These are phyloP conservation scores for Phenganax stokvisi DNA, from an alignment of 92 coral and sea anemone genomes.

Conservation along the genomic window DNA sequence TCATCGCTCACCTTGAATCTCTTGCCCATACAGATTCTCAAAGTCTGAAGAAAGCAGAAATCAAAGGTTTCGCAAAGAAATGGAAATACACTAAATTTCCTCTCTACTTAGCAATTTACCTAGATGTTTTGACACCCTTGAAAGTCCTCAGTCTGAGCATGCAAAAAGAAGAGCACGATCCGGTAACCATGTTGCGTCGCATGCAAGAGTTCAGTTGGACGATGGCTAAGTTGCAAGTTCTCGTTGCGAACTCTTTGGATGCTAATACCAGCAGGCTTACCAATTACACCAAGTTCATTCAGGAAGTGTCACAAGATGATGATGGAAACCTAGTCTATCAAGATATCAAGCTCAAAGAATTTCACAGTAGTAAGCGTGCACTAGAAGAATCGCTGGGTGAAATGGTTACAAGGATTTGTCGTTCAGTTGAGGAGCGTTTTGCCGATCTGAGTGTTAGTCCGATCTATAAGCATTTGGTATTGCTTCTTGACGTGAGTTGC, in stretches of 20 bases:
- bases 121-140: slow-evolving; percentile 8
- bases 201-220: slow-evolving; percentile 3
- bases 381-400: slow-evolving; percentile 12
- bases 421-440: slow-evolving; percentile 11
- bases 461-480: background rate
- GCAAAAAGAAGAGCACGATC: slow-evolving; percentile 16
- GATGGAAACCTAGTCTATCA: slow-evolving; percentile 11
- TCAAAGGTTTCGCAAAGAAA: slow-evolving; percentile 3
- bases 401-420: slow-evolving; percentile 17
- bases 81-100: slow-evolving; percentile 11
- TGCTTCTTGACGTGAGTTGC: slow-evolving; percentile 7
- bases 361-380: slow-evolving; percentile 13
- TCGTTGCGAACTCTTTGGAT: background rate
- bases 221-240: background rate
- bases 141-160: slow-evolving; percentile 9
- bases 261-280: background rate
- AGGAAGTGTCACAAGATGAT: slow-evolving; percentile 9
- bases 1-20: slow-evolving; percentile 4
- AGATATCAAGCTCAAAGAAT: slow-evolving; percentile 15
- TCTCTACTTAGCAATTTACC: slow-evolving; percentile 5
- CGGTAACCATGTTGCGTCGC: background rate
- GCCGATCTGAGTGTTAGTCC: slow-evolving; percentile 7
- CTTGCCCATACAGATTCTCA: slow-evolving; percentile 5
- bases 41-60: slow-evolving; percentile 13
- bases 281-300: background rate